Percentiles rank a stretch among this genome's conserved stretches.
phyloP scores from a whole-genome alignment of 1,140 invertebrate species.

The Stegodyphus mimosarum region DNA sequence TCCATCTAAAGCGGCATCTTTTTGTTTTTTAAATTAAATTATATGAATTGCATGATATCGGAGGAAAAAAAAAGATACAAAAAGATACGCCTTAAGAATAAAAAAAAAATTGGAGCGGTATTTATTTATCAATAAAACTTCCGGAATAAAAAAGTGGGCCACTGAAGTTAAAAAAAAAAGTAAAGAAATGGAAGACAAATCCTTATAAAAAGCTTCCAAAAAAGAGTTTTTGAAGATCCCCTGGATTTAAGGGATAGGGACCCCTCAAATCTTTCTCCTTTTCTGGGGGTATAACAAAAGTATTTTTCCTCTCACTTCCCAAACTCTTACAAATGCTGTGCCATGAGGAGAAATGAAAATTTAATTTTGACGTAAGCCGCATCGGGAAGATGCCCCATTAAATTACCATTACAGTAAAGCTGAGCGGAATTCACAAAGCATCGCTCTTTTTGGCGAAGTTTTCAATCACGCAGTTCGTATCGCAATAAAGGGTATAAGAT shows the following conservation, averaged over 20 bases:
- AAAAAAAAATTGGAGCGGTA: conserved; percentile 23
- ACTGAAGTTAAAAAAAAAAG: not conserved
- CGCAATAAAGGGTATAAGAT: not conserved
- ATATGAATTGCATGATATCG: no score
- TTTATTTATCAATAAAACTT: conserved; percentile 51
- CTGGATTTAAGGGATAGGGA: conserved; percentile 24
- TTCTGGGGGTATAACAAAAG: conserved; percentile 38
- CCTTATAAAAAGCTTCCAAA: conserved; percentile 32
- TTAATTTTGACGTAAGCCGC: conserved; percentile 59
- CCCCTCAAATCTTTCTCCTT: conserved; percentile 20
- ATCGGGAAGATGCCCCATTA: conserved; percentile 57
- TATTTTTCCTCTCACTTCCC: conserved; percentile 51
- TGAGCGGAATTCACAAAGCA: not conserved
- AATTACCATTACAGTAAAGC: conserved; percentile 50
- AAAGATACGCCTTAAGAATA: no score
- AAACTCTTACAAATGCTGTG: conserved; percentile 48
- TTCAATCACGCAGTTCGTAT: not conserved
- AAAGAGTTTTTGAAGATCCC: conserved; percentile 37
- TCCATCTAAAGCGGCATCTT: no score
- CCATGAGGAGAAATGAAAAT: conserved; percentile 60
- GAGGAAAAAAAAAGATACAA: no score
- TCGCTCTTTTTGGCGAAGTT: conserved; percentile 20
- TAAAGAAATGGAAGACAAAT: conserved; percentile 30
- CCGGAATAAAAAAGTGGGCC: not conserved
- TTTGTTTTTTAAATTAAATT: no score